Conservation (phyloP, 2,113 vertebrate species). For the Crypturellus undulatus region DNA sequence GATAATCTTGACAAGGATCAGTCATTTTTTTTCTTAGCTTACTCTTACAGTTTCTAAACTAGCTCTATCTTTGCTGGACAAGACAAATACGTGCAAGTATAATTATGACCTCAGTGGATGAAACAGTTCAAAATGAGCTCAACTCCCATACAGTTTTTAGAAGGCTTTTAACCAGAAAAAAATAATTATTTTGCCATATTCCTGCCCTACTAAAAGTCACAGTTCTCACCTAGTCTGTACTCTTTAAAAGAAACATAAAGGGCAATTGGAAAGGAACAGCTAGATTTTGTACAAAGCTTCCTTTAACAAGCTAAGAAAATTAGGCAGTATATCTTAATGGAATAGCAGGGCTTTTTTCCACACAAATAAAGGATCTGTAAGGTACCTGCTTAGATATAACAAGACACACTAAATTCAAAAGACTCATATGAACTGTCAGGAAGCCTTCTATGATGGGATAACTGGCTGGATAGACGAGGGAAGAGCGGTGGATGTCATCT, state of each 20-base stretch:
- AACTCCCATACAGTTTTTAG: not conserved
- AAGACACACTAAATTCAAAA: not conserved
- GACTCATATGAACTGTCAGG: not conserved
- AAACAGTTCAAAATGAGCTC: not conserved
- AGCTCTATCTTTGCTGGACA: not conserved
- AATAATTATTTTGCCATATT: not conserved
- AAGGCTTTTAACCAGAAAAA: not conserved
- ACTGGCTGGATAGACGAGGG: no score
- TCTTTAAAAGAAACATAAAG: not conserved
- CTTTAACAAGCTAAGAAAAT: not conserved
- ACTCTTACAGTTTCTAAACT: not conserved
- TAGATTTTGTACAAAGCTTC: not conserved
- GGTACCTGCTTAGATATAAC: not conserved
- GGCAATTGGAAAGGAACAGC: fast-evolving
- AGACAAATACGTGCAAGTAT: not conserved
- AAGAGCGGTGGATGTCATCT: no score
- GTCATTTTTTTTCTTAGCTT: not conserved
- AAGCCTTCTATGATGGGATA: no score
- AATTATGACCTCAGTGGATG: not conserved
- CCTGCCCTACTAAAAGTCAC: not conserved
- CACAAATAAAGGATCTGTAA: not conserved
- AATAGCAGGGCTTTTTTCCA: not conserved
- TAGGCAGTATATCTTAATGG: not conserved
- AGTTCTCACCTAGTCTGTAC: not conserved
- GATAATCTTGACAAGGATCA: not conserved